Evolutionary conservation across 2,797 vertebrate species (phyloP).

Genomic region (Hemibagrus guttatus): DNA sequence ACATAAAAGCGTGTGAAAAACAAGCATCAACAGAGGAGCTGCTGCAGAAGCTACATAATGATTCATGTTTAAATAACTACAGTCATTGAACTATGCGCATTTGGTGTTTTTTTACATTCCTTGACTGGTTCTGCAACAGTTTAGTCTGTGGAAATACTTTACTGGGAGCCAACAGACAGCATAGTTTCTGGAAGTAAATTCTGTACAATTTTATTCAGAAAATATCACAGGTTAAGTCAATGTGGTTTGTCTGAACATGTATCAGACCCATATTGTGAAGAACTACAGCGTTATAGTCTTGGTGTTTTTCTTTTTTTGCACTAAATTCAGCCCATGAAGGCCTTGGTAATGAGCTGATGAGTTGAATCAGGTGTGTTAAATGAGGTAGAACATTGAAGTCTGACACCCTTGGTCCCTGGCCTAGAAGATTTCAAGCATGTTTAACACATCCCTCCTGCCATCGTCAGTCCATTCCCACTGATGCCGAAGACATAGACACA

Average conservation of each 20-base stretch:
- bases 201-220: background rate
- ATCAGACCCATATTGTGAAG: background rate
- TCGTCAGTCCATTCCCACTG: background rate
- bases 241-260: background rate
- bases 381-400: conserved; percentile 31
- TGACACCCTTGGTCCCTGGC: conserved; percentile 12
- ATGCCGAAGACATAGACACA: background rate
- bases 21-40: background rate
- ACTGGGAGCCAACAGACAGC: background rate
- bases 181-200: background rate
- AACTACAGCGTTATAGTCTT: background rate
- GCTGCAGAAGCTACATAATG: background rate
- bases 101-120: no score
- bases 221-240: background rate
- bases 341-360: conserved; percentile 25
- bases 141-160: background rate
- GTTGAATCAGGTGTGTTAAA: conserved; percentile 33
- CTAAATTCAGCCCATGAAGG: conserved; percentile 15
- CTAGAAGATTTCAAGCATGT: conserved; percentile 36
- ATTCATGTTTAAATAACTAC: background rate
- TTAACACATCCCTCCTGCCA: conserved; percentile 20
- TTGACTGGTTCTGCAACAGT: background rate
- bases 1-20: background rate
- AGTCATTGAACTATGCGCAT: background rate
- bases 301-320: conserved; percentile 6